phyloP scores from a whole-genome alignment of 2,888 invertebrate genomes.

The Tenthredo livida region DNA sequence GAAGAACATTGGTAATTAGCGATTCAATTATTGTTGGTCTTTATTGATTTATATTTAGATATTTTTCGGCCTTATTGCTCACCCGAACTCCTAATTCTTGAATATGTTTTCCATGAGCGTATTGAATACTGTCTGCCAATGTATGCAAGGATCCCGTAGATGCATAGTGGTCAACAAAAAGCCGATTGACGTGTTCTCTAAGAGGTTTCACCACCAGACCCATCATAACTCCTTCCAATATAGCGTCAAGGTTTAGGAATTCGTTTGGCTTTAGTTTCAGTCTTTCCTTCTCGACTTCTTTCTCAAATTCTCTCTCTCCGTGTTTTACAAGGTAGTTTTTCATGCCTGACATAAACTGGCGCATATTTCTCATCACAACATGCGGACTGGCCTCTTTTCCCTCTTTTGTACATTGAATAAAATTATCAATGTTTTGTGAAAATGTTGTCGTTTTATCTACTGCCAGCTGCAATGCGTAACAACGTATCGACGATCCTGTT shows the following conservation, averaged over 20 bases:
- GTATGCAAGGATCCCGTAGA: conserved; percentile 86
- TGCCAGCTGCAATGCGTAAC: conserved; percentile 90
- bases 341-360: conserved; percentile 99
- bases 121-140: conserved; percentile 86
- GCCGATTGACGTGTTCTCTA: conserved; percentile 89
- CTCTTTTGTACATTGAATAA: conserved; percentile 95
- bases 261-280: conserved; percentile 92
- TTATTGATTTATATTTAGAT: background rate
- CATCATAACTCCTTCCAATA: conserved; percentile 96
- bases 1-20: conserved; percentile 17
- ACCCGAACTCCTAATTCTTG: conserved; percentile 87
- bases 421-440: conserved; percentile 95
- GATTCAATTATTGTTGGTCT: conserved; percentile 15
- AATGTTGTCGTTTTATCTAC: conserved; percentile 93
- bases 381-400: conserved; percentile 93
- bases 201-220: conserved; percentile 93
- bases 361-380: conserved; percentile 93
- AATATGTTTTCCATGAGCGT: conserved; percentile 84
- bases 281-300: conserved; percentile 92
- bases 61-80: conserved; percentile 59
- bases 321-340: conserved; percentile 98
- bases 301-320: conserved; percentile 95
- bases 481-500: conserved; percentile 86
- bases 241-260: conserved; percentile 96
- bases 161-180: conserved; percentile 94